Evolutionary conservation across 1,140 invertebrate species (phyloP), one percentile per base, ranked within the genome.

Genomic region (Reticulitermes speratus): DNA sequence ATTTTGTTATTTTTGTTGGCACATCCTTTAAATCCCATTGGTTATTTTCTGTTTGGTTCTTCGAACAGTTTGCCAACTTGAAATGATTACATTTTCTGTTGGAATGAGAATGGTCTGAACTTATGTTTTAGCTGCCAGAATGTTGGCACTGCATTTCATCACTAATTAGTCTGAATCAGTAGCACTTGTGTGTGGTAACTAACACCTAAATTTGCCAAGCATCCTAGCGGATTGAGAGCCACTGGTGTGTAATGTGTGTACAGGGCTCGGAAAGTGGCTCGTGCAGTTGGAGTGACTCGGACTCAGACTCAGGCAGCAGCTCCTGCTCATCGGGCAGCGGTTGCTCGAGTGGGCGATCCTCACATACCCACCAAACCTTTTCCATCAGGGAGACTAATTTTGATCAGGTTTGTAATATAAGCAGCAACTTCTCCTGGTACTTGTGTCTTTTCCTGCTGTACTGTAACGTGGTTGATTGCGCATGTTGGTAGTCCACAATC

Each of bases 351-450:
- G 65, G 65, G 86, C 44, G 90, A 90, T 86, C 90, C 89, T 55
- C 92, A 38, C 90, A 91, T 30, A 92, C 91, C 85, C 91, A 92
- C 87, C 92, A 93, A 88, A 92, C 91, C 6, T 94, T 93, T 88
- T 92, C 92, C 44, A 93, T 93, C 89, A 90, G 91, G 87, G 92
- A 93, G 65, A 75, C 65, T 75, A 75, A 75, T 75, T 75, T 75
- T 30, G 65, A 75, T 75, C 65, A 75, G 65, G 65, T 75, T 75
- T 75, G 65, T 75, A 75, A 75, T 75, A 75, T 75, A 75, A 75
- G n/a, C 65, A 75, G n/a, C 65, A 75, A 25, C 65, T 75, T 75
- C 65, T 75, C n/a, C 65, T 30, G n/a, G 25, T 75, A 75, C 65
- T 11, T 75, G 25, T 75, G 8, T 75, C 9, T 75, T 30, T 65